Percentiles rank a stretch among this genome's conserved stretches.
phyloP scores from a whole-genome alignment of 92 coral and sea anemone genomes.

The Montipora capitata region DNA sequence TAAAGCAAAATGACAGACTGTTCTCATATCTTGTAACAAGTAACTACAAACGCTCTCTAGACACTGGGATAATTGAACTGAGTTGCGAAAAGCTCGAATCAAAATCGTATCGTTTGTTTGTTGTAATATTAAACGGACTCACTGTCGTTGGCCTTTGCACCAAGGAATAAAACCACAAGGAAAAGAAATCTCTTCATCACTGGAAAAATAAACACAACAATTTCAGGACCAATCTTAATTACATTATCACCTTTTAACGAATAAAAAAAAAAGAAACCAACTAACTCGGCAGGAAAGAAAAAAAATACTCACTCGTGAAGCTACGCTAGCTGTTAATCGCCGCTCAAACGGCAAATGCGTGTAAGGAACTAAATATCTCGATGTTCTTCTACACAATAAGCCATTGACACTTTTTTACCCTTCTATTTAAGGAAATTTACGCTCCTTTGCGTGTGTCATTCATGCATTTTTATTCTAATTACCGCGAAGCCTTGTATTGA shows the following conservation, averaged over 20 bases:
- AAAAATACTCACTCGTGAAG: constrained; percentile 7
- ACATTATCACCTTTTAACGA: neutral
- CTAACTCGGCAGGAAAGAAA: neutral
- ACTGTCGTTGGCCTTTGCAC: neutral
- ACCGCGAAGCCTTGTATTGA: neutral
- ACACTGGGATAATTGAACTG: too few relatives aligned
- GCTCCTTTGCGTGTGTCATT: constrained; percentile 22
- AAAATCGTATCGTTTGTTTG: neutral
- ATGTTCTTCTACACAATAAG: neutral
- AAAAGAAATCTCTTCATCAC: neutral
- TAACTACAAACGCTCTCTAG: too few relatives aligned
- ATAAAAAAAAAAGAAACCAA: neutral
- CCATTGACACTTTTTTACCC: neutral
- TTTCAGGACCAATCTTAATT: neutral
- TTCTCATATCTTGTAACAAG: too few relatives aligned
- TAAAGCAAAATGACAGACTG: too few relatives aligned
- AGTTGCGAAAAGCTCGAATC: too few relatives aligned
- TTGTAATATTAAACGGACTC: neutral
- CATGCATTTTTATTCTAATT: neutral
- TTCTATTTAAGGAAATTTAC: constrained; percentile 3
- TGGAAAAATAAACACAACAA: constrained; percentile 2
- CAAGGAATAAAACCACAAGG: constrained; percentile 24
- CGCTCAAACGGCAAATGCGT: neutral
- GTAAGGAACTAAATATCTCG: neutral
- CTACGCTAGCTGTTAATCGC: neutral